Base-by-base conservation (phyloP, 1,140 invertebrate species). In the Hyles vespertilio region DNA sequence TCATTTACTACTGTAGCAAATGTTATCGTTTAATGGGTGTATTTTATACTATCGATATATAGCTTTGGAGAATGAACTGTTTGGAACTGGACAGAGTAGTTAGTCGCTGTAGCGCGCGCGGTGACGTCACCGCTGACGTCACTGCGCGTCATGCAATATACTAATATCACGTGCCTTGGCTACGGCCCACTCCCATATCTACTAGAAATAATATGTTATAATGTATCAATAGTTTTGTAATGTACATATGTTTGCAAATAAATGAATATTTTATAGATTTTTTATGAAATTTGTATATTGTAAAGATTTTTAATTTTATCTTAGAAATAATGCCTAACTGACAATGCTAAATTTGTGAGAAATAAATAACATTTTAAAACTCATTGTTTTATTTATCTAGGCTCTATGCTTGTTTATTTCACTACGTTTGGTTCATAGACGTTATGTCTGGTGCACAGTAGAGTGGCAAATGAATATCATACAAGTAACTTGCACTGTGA, bases 261-360 rank as follows among this genome's bases (percentile, higher is more conserved):
- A 86, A 89, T 80, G 84, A 81, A 88, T 89, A 89, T 89, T 90
- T 88, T 89, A 89, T 89, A 81, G 83, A 89, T 85, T 89, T 87
- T 81, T 89, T 75, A 83, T 86, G 87, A 78, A 75, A 87, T 82
- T 87, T 89, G 86, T 89, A 90, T 89, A 90, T 90, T 90, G 89
- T 90, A 89, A 84, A 90, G 85, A 88, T 89, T 87, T 90, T 91
- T 90, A 89, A 90, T 89, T 89, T 89, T 90, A 89, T 89, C 87
- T 89, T 90, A 85, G 87, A 89, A 89, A 89, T 87, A 88, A 89
- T 86, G 84, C 77, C 77, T 88, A 88, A 77, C 70, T 78, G 69
- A 66, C 87, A 89, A 89, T 79, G 81, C 83, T 84, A 86, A 75
- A 87, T 88, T 88, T 85, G 80, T 84, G 81, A 81, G 45, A 83